Evolutionary conservation across 2,113 vertebrate species (phyloP), one percentile per base, ranked within the genome.

Genomic region (Scytalopus superciliaris): DNA sequence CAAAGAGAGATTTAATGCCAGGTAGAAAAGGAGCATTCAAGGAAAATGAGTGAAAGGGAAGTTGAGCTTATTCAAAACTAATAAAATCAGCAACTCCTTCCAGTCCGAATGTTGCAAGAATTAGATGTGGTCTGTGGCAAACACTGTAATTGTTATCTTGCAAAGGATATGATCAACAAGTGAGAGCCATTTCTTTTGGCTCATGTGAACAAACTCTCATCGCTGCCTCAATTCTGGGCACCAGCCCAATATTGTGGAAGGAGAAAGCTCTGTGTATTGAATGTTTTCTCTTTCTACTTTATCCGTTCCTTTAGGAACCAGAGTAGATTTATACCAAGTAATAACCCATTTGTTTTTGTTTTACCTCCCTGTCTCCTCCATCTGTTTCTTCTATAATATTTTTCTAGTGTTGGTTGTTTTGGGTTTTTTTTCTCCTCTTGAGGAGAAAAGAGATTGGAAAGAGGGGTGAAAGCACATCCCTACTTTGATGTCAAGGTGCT

Each of bases 231-330:
- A 3, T 90, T 93, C 83, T 94, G 94, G 93, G 88, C 92, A 86
- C 47, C 31, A 57, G 47, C 76, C 95, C 92, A 90, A 84, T 93
- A 22, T 72, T 85, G 68, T 84, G 68, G 88, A 94, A 85, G 73
- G 42, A 55, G 77, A 84, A 77, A 56, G 47, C 72, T 83, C 35
- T 3, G 10, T 81, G 35, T 90, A 27, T 81, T 75, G 45, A 92
- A 87, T 87, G 56, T 56, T 81, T 25, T 77, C 49, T 91, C 27
- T 19, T 67, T 74, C 89, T 55, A n/a, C n/a, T 87, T 81, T 67
- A 64, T 72, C 69, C 1, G 1, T 87, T 88, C 68, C 66, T 87
- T 72, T 53, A 94, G 79, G 76, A 92, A 33, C 55, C 28, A 50
- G 60, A 55, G 68, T 63, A 85, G 72, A 83, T 88, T 85, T 83